Evolutionary conservation across 2,797 vertebrate species (phyloP).

Genomic region (Rhodeus uyekii): DNA sequence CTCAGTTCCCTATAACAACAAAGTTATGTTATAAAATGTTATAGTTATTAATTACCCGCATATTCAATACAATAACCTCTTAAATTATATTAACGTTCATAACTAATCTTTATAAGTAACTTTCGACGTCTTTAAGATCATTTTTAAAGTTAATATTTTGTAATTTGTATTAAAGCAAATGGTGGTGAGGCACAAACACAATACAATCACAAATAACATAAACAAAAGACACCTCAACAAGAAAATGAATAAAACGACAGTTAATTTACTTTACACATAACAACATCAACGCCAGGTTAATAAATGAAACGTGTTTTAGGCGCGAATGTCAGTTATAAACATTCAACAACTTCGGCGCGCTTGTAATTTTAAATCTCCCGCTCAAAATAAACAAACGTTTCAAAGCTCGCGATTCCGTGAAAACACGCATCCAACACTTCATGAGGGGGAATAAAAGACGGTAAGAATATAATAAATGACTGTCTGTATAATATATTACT

Average conservation of each 20-base stretch:
- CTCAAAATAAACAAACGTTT: slow-evolving; percentile 65
- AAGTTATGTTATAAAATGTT: background rate
- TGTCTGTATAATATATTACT: background rate
- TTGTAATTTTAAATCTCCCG: slow-evolving; percentile 79
- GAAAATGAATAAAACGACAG: background rate
- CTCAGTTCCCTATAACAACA: background rate
- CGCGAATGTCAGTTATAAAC: slow-evolving; percentile 7
- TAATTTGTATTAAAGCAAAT: background rate
- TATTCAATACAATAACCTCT: background rate
- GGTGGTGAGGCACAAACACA: background rate
- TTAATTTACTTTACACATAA: too few relatives aligned
- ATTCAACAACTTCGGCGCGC: slow-evolving; percentile 63
- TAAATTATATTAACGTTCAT: too few relatives aligned
- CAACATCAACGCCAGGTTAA: background rate
- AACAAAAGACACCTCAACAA: background rate
- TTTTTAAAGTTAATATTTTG: too few relatives aligned
- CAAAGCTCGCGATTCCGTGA: background rate
- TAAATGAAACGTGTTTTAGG: too few relatives aligned
- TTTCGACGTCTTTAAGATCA: background rate
- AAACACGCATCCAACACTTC: background rate
- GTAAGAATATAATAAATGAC: background rate
- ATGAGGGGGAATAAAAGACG: background rate
- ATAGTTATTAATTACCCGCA: background rate
- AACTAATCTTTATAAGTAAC: too few relatives aligned
- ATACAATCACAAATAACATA: background rate